These are phyloP conservation scores for Proisotoma minuta DNA, from an alignment of 2,888 invertebrate genomes.

Conservation along the genomic window DNA sequence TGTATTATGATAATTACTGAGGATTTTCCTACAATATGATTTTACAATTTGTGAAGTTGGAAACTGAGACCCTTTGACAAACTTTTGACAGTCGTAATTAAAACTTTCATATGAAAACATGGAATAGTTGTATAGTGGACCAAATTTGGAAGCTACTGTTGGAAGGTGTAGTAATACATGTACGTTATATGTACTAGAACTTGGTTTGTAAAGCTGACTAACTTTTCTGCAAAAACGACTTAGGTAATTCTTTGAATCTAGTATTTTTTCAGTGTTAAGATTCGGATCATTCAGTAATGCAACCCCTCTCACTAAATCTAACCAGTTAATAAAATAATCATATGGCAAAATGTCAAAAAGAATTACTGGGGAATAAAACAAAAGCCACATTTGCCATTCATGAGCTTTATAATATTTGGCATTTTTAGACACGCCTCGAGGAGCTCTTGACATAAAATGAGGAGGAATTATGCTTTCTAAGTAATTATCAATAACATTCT, in stretches of 20 bases:
- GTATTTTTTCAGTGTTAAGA: not conserved
- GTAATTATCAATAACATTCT: not conserved
- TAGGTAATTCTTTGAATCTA: not conserved
- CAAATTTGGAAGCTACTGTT: not conserved
- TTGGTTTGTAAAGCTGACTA: not conserved
- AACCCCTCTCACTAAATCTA: not conserved
- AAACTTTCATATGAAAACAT: not conserved
- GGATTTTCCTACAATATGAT: not conserved
- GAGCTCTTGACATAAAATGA: not conserved
- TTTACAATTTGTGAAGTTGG: not conserved
- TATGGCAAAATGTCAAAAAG: not conserved
- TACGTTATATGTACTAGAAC: not conserved
- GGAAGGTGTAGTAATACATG: not conserved
- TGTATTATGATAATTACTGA: not conserved
- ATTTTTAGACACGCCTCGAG: not conserved
- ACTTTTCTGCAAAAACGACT: not conserved
- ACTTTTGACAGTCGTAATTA: not conserved
- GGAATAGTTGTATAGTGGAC: not conserved
- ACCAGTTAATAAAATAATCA: not conserved
- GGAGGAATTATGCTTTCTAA: not conserved
- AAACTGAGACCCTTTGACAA: not conserved
- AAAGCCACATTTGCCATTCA: not conserved
- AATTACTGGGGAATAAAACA: not conserved
- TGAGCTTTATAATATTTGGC: not conserved
- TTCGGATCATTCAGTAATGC: not conserved